Base-by-base conservation (phyloP, 2,113 vertebrate species). In the Etia nguti region DNA sequence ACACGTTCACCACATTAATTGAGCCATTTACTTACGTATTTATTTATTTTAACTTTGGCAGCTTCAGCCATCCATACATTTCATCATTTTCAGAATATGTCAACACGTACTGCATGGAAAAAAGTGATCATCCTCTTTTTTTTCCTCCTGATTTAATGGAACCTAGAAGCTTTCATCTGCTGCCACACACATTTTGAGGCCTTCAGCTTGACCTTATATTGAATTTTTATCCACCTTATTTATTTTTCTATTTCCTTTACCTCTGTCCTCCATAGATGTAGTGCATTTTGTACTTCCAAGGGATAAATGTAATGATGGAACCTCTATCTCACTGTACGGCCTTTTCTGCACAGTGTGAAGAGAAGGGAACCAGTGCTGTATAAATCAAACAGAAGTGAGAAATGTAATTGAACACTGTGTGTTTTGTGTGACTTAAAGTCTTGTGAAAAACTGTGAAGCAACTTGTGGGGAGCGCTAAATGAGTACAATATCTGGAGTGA, bases 401-500 rank as follows among this genome's bases (percentile, higher is more conserved):
- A 50, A 77, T n/a, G 0, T 13, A 31, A 77, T 34, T 52, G 26
- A 77, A 77, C 46, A 12, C 46, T 77, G 60, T 50, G 70, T 31
- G 16, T 77, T 50, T 31, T 11, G 70, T 50, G 70, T 50, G 73
- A 52, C 73, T 77, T 0, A 0, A 52, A 9, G 73, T 77, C 46
- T 75, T 52, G 73, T 77, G 73, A 77, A 77, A 77, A 80, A 16
- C 41, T 4, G 11, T 55, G 88, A 91, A 46, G 57, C 80, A 38
- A 83, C 82, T 65, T 75, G 80, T 38, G 46, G 83, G 70, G 68
- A 86, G 86, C 2, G 9, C 36, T 38, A 70, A 73, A 88, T 38
- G 87, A 86, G 73, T 38, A 20, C 59, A 81, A 89, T 84, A 87
- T 89, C 92, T 86, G 90, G 90, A 92, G 88, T 80, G 90, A 92